A percentile compares a stretch with the other conserved stretches of the same genome.
phyloP scores from a whole-genome alignment of 2,888 invertebrate genomes.

The Mactromeris polynyma region DNA sequence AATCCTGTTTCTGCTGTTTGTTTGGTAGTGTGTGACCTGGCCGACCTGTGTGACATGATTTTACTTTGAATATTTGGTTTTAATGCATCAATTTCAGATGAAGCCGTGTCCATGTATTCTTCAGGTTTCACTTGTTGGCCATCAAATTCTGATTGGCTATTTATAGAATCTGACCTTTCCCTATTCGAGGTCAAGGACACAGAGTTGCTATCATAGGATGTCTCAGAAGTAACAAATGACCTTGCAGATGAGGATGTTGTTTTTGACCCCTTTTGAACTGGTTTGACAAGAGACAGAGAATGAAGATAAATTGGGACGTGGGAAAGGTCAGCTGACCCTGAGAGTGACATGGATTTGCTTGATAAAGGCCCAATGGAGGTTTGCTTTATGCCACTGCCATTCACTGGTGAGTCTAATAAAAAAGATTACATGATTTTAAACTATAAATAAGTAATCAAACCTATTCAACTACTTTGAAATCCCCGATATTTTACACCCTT shows the following conservation, averaged over 20 bases:
- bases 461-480: too few species aligned
- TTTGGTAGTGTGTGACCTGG: background rate
- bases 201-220: background rate
- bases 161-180: background rate
- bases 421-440: background rate
- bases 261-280: background rate
- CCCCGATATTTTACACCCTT: too few species aligned
- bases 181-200: conserved; percentile 2
- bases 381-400: conserved; percentile 21
- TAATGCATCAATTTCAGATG: background rate
- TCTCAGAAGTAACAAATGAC: background rate
- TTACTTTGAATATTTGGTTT: background rate
- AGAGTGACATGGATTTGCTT: background rate
- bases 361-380: background rate
- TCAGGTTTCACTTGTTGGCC: background rate
- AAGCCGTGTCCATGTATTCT: background rate
- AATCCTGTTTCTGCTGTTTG: conserved; percentile 10
- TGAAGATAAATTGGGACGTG: background rate
- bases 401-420: conserved; percentile 1
- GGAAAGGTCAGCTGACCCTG: background rate
- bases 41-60: background rate
- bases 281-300: background rate
- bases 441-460: too few species aligned
- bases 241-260: background rate
- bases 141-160: conserved; percentile 1